Conservation (phyloP, 1,140 invertebrate genomes). For the Bombus waltoni region DNA sequence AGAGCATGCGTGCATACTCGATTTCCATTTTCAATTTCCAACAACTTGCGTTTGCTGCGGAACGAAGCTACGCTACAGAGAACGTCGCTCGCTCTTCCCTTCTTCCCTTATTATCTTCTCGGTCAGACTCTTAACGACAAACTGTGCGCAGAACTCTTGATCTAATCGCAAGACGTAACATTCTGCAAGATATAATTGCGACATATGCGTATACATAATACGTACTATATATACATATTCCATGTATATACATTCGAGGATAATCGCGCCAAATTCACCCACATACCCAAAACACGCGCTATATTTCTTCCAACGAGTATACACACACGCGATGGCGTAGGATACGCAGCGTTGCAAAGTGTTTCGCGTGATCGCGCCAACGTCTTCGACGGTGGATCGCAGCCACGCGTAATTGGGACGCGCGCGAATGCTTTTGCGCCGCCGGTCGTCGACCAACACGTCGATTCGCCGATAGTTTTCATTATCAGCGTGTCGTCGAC, state of each 20-base stretch:
- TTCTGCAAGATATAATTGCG: no score
- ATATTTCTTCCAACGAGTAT: not conserved
- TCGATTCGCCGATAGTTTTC: constrained; percentile 12
- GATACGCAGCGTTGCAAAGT: not conserved
- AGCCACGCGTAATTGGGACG: not conserved
- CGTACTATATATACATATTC: no score
- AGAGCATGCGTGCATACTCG: no score
- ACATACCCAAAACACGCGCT: not conserved
- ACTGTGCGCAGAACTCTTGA: no score
- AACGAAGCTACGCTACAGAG: no score
- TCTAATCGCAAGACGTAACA: no score
- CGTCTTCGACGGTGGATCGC: not conserved
- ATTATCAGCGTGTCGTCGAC: constrained; percentile 1
- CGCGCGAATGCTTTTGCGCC: not conserved
- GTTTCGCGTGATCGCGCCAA: not conserved
- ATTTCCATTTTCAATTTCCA: no score
- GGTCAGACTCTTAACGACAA: no score
- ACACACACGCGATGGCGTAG: not conserved
- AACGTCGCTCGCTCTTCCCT: no score
- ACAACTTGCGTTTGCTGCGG: no score
- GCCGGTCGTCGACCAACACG: not conserved
- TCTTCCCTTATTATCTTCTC: no score
- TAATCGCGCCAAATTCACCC: not conserved
- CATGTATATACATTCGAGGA: not conserved
- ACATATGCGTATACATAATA: no score